Conservation (phyloP, 2,888 invertebrate species). For the Pristionchus mayeri region DNA sequence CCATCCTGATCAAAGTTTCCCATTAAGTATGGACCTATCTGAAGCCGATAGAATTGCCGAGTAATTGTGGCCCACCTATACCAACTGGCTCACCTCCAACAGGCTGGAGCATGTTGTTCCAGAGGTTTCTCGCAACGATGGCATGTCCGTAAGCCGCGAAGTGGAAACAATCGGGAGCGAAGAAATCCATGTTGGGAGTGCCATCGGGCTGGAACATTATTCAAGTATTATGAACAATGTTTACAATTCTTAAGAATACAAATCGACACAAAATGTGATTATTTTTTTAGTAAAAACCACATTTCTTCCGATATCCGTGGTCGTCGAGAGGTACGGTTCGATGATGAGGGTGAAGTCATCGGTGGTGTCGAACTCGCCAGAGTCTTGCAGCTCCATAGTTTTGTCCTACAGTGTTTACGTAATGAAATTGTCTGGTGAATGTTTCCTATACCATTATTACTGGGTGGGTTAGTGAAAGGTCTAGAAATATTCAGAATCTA, state of each 20-base stretch:
- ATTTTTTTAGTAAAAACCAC: background rate
- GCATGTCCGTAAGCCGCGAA: constrained; percentile 64
- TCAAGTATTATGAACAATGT: no score
- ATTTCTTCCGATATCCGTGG: background rate
- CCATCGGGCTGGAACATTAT: constrained; percentile 61
- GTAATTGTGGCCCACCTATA: background rate
- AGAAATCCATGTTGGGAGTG: constrained; percentile 62
- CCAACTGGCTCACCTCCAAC: background rate
- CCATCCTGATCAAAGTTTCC: no score
- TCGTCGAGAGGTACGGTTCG: background rate
- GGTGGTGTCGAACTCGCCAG: constrained; percentile 26
- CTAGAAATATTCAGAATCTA: no score
- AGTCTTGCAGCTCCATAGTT: constrained; percentile 2
- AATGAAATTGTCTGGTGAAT: no score
- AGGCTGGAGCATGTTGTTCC: constrained; percentile 57
- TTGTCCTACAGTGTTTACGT: background rate
- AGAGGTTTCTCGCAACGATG: constrained; percentile 60
- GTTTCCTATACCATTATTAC: no score
- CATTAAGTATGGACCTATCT: background rate
- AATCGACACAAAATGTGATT: no score
- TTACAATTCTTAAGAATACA: no score
- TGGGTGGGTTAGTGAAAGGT: no score
- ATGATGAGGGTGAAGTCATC: constrained; percentile 33
- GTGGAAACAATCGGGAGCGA: constrained; percentile 70
- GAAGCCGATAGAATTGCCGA: no score